Conservation (phyloP, 2,888 invertebrate genomes). For the Cancer borealis region DNA sequence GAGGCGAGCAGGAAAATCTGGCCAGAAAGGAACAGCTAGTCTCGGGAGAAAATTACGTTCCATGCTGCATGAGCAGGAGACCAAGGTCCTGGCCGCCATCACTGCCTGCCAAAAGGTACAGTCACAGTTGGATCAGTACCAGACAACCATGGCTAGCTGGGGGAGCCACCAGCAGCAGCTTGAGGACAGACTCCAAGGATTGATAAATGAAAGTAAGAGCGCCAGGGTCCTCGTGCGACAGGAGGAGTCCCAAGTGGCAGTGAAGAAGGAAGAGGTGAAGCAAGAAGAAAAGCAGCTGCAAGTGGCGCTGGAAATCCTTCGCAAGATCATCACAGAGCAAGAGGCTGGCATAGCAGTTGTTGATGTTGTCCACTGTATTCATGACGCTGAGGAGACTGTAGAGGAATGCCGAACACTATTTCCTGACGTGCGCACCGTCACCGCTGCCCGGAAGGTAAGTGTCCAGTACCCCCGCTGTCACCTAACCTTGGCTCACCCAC, state of each 20-base stretch:
- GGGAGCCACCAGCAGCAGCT: not conserved
- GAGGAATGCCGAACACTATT: not conserved
- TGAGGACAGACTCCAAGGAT: not conserved
- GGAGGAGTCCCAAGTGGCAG: not conserved
- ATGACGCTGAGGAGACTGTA: not conserved
- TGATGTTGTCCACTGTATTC: not conserved
- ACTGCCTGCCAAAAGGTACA: not conserved
- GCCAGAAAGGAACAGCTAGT: not conserved
- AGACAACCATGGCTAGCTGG: not conserved
- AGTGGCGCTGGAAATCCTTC: not conserved
- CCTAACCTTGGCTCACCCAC: no score
- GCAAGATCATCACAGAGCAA: not conserved
- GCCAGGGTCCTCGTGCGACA: not conserved
- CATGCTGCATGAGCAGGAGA: slow-evolving; percentile 26
- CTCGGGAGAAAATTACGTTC: not conserved
- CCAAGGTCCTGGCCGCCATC: not conserved
- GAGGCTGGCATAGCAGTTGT: not conserved
- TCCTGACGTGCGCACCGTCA: not conserved
- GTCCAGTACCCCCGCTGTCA: no score
- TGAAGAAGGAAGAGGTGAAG: not conserved
- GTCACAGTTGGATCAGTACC: slow-evolving; percentile 28
- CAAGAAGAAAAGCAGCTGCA: not conserved
- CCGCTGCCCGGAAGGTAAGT: not conserved
- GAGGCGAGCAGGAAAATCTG: not conserved
- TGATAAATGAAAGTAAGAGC: not conserved